Evolutionary conservation across 2,113 vertebrate species (phyloP), one percentile per base, ranked within the genome.

Genomic region (Thunnus thynnus): DNA sequence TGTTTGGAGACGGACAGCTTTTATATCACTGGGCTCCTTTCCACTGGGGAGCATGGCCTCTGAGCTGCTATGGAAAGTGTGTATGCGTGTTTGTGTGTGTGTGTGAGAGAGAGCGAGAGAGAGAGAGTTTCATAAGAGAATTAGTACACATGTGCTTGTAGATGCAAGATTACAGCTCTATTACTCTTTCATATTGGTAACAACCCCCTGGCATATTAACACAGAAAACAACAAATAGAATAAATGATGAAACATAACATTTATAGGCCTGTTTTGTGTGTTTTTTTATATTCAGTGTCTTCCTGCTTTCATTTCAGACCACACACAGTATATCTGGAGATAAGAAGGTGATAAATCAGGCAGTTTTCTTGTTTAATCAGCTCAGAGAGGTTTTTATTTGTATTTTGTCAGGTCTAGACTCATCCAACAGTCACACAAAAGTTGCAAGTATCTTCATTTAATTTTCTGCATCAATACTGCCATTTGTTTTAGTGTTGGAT

Each of bases 11-110:
- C 6, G 47, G 66, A 72, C 18, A 64, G 18, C 4, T 68, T 80
- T 68, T 25, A 77, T 72, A 82, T 72, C n/a, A 79, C 13, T 76
- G 80, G 66, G 55, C 69, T 86, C 74, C 78, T 82, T 63, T 78
- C 16, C 25, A 64, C n/a, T 22, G 57, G 46, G 78, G 83, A 73
- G 72, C 72, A 78, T 60, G 48, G 79, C 62, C 68, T 90, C 75
- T 83, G 78, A 80, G 86, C 85, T 85, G 84, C 79, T 88, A 83
- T 83, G 63, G 54, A 81, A 72, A 69, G 50, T 44, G 36, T 84
- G 30, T 63, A 55, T 73, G 67, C 67, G n/a, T 78, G 16, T 82
- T 48, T 78, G 67, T 77, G 56, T 71, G 76, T 70, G 13, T 32
- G 58, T 66, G 47, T 44, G 20, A 36, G 52, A 55, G 20, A 16